Conservation (phyloP, 2,113 vertebrate genomes). For the Ploceus nigricollis region DNA sequence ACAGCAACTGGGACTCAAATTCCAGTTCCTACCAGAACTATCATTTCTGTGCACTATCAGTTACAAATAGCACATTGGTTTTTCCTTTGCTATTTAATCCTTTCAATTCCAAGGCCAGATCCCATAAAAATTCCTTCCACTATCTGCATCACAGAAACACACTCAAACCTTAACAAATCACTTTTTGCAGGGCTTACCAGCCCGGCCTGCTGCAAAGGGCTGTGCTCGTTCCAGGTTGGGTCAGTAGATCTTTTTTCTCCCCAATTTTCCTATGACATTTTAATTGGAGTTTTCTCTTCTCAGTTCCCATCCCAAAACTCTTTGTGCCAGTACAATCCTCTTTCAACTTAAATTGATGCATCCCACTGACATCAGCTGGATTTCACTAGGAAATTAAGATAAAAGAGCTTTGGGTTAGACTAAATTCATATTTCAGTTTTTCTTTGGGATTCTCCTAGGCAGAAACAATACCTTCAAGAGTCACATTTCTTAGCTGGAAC, state of each 20-base stretch:
- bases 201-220: neutral
- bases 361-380: neutral
- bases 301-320: neutral
- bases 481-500: neutral
- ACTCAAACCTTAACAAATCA: constrained; percentile 57
- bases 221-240: neutral
- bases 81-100: constrained; percentile 53
- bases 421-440: neutral
- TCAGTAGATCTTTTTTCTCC: neutral
- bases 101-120: constrained; percentile 38
- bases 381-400: neutral
- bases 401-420: neutral
- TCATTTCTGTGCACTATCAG: constrained; percentile 13
- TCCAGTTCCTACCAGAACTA: constrained; percentile 36
- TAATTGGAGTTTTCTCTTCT: neutral
- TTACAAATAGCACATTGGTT: constrained; percentile 23
- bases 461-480: neutral
- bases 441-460: neutral
- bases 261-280: neutral
- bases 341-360: fast-evolving
- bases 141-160: constrained; percentile 62
- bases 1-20: constrained; percentile 7
- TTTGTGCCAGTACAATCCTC: too few species aligned
- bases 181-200: constrained; percentile 52
- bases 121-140: constrained; percentile 71